These are phyloP conservation scores for Stenopsyche tienmushanensis DNA, from an alignment of 1,140 invertebrate genomes.

Conservation along the genomic window DNA sequence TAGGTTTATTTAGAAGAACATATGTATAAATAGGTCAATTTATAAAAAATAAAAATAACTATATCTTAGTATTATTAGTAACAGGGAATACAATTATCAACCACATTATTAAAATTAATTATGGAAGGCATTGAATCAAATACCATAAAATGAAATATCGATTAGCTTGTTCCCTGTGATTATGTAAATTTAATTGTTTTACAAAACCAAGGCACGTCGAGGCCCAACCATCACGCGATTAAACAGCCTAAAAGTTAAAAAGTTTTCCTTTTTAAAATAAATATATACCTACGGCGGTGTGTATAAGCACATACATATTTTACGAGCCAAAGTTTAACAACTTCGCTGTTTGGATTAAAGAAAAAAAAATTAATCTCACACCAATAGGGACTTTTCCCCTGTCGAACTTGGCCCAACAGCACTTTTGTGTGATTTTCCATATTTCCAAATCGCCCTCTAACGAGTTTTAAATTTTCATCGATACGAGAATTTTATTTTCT, in stretches of 20 bases:
- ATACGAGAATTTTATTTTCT: not conserved
- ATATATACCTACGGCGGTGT: not conserved
- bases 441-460: not conserved
- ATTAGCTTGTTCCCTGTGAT: not conserved
- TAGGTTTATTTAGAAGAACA: too few relatives aligned
- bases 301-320: not conserved
- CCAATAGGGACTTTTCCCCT: too few relatives aligned
- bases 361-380: not conserved
- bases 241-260: not conserved
- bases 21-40: too few relatives aligned
- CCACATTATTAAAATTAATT: too few relatives aligned
- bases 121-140: too few relatives aligned
- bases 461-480: not conserved
- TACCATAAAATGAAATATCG: constrained; percentile 10
- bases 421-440: not conserved
- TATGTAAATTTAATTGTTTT: constrained; percentile 21
- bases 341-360: not conserved
- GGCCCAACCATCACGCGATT: not conserved
- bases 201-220: not conserved
- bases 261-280: not conserved
- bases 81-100: too few relatives aligned
- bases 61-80: too few relatives aligned
- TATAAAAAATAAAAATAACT: too few relatives aligned
- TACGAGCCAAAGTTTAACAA: not conserved
- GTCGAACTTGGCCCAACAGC: not conserved